Base-by-base conservation (phyloP, 2,888 invertebrate species). In the Acanthosepion esculentum region DNA sequence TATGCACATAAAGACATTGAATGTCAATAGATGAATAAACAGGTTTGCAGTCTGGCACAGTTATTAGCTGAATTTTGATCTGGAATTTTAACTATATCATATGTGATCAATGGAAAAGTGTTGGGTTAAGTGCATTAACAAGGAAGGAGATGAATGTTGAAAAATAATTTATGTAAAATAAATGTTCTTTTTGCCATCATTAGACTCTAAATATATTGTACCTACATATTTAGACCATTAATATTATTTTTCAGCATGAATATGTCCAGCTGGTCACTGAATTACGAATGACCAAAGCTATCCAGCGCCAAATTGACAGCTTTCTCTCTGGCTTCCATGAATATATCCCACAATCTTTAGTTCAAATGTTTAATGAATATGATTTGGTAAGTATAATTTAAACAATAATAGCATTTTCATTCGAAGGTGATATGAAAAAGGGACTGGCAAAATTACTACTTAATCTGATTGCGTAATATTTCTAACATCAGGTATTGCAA, bases 221-320 rank as follows among this genome's bases (percentile, higher is more conserved):
- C 12, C 0, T 78, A 2, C 8, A 15, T n/a, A n/a, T n/a, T 15
- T n/a, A n/a, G 10, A n/a, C n/a, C 23, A n/a, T n/a, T n/a, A 33
- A 33, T n/a, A n/a, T 78, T 78, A 78, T 78, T 53, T 95, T 96
- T 5, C 96, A 97, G 97, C 95, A 95, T 15, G 97, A 97, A 95
- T 97, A 97, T 96, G 97, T 97, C 10, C 97, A 97, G 95, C 95
- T 97, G 93, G 97, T 97, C 50, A 97, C 97, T 48, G 97, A 97
- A 94, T 95, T 97, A 91, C 95, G 97, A 41, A 97, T 97, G 97
- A 97, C 97, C 3, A 96, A 96, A 78, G 97, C 97, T 29, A 97
- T 97, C 94, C 96, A 96, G 94, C 97, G 96, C 29, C 97, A 97
- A 96, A 97, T 97, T n/a, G 96, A 97, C 95, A 96, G 96, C 94